Conservation (phyloP, 2,113 vertebrate species). For the Paradoxurus hermaphroditus region DNA sequence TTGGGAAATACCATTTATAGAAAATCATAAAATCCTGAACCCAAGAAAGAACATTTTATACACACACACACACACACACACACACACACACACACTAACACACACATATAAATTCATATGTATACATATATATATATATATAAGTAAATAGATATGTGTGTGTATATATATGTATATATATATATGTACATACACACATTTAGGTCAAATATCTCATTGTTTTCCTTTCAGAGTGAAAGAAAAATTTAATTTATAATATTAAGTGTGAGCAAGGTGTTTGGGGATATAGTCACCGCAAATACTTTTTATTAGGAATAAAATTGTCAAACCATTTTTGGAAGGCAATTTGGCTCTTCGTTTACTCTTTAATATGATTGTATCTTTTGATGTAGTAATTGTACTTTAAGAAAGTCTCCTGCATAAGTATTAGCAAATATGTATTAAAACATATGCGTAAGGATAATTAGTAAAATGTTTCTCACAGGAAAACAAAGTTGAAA, state of each 20-base stretch:
- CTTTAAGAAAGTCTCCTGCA: background rate
- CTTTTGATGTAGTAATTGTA: background rate
- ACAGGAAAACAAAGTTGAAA: background rate
- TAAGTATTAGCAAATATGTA: background rate
- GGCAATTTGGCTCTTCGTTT: background rate
- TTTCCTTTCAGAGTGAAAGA: background rate
- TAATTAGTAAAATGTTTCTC: slow-evolving; percentile 6
- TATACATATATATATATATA: background rate
- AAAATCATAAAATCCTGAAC: background rate
- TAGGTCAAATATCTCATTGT: background rate
- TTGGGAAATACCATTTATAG: background rate
- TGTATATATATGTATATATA: background rate
- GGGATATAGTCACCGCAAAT: background rate
- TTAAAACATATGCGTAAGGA: background rate
- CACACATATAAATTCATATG: background rate
- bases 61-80: background rate
- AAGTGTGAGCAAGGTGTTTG: background rate
- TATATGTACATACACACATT: background rate
- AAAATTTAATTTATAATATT: background rate
- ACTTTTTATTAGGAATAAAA: background rate
- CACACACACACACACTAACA: background rate
- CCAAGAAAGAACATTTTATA: background rate
- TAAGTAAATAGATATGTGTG: too few species aligned
- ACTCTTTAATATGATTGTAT: background rate
- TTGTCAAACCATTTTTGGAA: background rate